Evolutionary conservation across 2,888 invertebrate genomes (phyloP), one percentile per base, ranked within the genome.

Genomic region (Gerris lacustris): DNA sequence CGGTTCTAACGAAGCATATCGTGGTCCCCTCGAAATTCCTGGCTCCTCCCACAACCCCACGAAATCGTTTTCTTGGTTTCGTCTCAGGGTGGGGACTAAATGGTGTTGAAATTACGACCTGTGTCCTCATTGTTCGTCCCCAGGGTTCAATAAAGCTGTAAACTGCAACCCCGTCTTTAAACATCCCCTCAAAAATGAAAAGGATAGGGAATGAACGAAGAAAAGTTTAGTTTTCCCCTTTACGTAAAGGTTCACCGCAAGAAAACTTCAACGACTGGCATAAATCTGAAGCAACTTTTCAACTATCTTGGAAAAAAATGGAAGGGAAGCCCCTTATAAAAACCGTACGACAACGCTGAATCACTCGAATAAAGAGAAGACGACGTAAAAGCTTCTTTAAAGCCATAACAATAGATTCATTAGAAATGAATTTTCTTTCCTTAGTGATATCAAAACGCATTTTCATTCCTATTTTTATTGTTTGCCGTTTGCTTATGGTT

Each of bases 101-200:
- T 55, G 55, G 55, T 9, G 55, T 55, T 55, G 55, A 55, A 55
- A 55, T 55, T 55, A 55, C 55, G 55, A 55, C 55, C 55, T 55
- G 55, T 55, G 55, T 55, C 55, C 55, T 55, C 55, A 55, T 55
- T 55, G 55, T 55, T 11, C 55, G 55, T 55, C 55, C 55, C 55
- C 55, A 55, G 15, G 15, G 55, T 55, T 55, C 55, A 55, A 55
- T 15, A 55, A 55, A 55, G 55, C 55, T 55, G 55, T 55, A 55
- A 55, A 55, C 55, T 9, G 55, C 15, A 11, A 55, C 55, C 15
- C 55, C 55, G 55, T 11, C 15, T 15, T 55, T 55, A 55, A 55
- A 15, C 55, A 15, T 55, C 55, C 31, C 31, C 31, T 55, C 15
- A 11, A 15, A 55, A 55, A 55, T 55, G 55, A 55, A 55, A 31